A percentile compares a stretch with the other conserved stretches of the same genome.
Conservation (phyloP, 2,888 invertebrate genomes). For the Halictus ligatus region DNA sequence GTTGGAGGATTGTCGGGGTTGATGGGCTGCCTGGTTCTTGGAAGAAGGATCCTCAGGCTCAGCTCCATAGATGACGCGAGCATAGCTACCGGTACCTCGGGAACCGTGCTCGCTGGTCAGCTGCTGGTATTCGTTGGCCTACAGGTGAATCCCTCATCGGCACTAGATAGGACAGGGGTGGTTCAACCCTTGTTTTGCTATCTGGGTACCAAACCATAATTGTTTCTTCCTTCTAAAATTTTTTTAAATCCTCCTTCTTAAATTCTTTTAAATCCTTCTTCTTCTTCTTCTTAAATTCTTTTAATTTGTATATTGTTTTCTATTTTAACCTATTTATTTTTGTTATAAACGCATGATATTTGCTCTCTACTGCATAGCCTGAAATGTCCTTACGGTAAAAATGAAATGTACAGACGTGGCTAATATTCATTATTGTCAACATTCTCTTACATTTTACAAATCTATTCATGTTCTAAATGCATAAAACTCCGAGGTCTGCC, state of each 20-base stretch:
- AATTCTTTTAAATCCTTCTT: neutral
- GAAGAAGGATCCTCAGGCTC: conserved; percentile 78
- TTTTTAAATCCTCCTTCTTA: neutral
- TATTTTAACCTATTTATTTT: too few relatives aligned
- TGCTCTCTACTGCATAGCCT: neutral
- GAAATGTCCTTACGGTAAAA: neutral
- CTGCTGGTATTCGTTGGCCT: conserved; percentile 81
- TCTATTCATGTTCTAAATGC: neutral
- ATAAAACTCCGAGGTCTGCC: neutral
- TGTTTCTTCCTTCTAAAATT: neutral
- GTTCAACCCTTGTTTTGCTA: neutral
- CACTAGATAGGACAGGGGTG: neutral
- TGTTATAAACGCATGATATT: too few relatives aligned
- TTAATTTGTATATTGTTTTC: neutral
- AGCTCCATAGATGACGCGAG: conserved; percentile 80
- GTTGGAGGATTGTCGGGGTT: conserved; percentile 78
- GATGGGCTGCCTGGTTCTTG: conserved; percentile 79
- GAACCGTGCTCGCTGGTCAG: conserved; percentile 78
- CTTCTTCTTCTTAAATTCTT: neutral
- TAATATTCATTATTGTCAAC: too few relatives aligned
- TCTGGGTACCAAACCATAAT: neutral
- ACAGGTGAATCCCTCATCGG: conserved; percentile 66
- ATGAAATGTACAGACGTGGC: neutral
- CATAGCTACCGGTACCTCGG: conserved; percentile 76
- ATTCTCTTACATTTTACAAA: neutral